These are phyloP conservation scores for Agonopterix arenella DNA, from an alignment of 2,888 invertebrate genomes.

Conservation along the genomic window DNA sequence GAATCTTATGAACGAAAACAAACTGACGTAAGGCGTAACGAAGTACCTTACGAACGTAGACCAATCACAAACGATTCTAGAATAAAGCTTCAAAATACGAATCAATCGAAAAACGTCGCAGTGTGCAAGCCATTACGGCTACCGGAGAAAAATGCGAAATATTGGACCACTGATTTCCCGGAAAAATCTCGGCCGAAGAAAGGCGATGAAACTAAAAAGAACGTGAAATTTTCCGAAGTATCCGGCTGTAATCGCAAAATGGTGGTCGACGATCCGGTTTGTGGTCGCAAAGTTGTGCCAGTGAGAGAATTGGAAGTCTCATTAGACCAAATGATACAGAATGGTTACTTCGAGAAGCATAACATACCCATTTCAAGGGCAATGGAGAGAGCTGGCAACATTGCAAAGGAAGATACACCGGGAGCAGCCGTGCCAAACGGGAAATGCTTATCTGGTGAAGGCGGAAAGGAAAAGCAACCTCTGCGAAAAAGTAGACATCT, in stretches of 20 bases:
- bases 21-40: constrained; percentile 8
- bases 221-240: constrained; percentile 71
- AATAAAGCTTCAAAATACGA: constrained; percentile 17
- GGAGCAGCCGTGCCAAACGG: constrained; percentile 45
- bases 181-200: constrained; percentile 41
- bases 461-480: constrained; percentile 33
- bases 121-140: constrained; percentile 63
- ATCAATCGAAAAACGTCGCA: constrained; percentile 53
- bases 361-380: constrained; percentile 60
- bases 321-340: constrained; percentile 70
- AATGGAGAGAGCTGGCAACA: constrained; percentile 22
- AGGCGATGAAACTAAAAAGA: constrained; percentile 61
- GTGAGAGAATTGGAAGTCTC: constrained; percentile 69
- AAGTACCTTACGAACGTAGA: constrained; percentile 19
- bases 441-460: constrained; percentile 48
- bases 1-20: constrained; percentile 38
- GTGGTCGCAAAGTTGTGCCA: constrained; percentile 61
- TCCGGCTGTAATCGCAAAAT: constrained; percentile 67
- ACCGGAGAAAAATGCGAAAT: constrained; percentile 54
- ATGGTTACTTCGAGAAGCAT: constrained; percentile 69
- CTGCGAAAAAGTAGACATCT: constrained; percentile 53
- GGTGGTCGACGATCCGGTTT: constrained; percentile 62
- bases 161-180: constrained; percentile 61
- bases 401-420: constrained; percentile 34
- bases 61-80: constrained; percentile 9